These are phyloP conservation scores for Cryptocephalus moraei DNA, from an alignment of 2,888 invertebrate genomes.

Conservation along the genomic window DNA sequence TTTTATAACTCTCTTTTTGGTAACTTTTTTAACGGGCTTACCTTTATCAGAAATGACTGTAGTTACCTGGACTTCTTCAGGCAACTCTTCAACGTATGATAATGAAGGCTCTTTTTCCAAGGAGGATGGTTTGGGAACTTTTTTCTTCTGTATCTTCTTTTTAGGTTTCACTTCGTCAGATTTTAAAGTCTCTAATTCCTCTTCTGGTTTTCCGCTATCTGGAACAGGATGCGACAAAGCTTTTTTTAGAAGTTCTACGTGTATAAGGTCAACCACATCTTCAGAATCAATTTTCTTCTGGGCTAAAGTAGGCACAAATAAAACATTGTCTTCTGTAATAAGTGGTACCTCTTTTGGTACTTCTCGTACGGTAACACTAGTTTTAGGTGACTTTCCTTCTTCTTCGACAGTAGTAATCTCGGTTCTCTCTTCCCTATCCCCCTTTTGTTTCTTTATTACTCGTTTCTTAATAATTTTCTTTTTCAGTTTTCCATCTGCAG, in stretches of 20 bases:
- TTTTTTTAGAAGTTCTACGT: slow-evolving; percentile 28
- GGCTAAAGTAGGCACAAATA: neutral
- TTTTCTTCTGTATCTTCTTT: slow-evolving; percentile 36
- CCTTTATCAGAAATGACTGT: slow-evolving; percentile 18
- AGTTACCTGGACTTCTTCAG: slow-evolving; percentile 13
- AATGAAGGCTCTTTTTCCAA: slow-evolving; percentile 22
- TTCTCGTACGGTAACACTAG: slow-evolving; percentile 27
- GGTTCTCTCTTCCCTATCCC: slow-evolving; percentile 23
- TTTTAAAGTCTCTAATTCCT: slow-evolving; percentile 27
- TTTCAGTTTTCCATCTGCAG: slow-evolving; percentile 11
- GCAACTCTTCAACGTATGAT: slow-evolving; percentile 16
- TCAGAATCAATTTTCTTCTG: slow-evolving; percentile 16
- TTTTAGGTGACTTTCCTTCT: slow-evolving; percentile 29
- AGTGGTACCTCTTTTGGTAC: slow-evolving; percentile 19
- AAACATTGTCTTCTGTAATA: slow-evolving; percentile 16
- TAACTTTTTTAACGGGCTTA: slow-evolving; percentile 28
- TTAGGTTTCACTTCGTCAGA: slow-evolving; percentile 30
- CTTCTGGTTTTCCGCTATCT: slow-evolving; percentile 6
- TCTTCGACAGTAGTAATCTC: slow-evolving; percentile 28
- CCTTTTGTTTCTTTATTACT: slow-evolving; percentile 26
- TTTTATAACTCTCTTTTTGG: slow-evolving; percentile 36
- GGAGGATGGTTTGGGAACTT: slow-evolving; percentile 29
- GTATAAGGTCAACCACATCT: slow-evolving; percentile 26
- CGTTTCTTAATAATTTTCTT: slow-evolving; percentile 27
- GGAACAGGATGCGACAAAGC: slow-evolving; percentile 19